Conservation (phyloP, 2,888 invertebrate species). For the Amblyteles armatorius region DNA sequence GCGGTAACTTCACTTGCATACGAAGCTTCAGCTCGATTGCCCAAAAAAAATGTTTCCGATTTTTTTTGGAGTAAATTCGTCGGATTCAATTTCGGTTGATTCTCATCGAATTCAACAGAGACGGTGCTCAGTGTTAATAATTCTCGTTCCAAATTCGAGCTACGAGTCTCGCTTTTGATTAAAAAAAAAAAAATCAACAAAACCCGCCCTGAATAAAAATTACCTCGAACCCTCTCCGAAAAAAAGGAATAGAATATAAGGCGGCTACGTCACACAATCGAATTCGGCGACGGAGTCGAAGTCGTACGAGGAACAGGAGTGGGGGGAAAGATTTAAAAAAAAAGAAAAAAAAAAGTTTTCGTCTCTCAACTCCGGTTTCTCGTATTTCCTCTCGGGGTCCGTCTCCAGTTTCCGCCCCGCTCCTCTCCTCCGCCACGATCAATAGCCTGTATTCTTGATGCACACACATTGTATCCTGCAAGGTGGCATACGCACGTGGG, state of each 20-base stretch:
- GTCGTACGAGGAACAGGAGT: slow-evolving; percentile 58
- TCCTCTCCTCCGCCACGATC: slow-evolving; percentile 75
- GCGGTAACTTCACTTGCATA: too few species aligned
- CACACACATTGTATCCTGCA: slow-evolving; percentile 80
- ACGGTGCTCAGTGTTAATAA: too few species aligned
- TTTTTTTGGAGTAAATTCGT: too few species aligned
- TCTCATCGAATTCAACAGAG: too few species aligned
- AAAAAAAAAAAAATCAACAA: neutral
- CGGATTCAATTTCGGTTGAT: too few species aligned
- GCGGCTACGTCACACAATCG: slow-evolving; percentile 52
- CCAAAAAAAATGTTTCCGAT: too few species aligned
- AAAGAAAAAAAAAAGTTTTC: slow-evolving; percentile 51
- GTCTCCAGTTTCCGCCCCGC: slow-evolving; percentile 71
- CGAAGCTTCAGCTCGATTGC: too few species aligned
- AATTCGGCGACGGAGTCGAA: slow-evolving; percentile 47
- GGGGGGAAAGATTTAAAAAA: neutral
- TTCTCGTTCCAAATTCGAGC: too few species aligned
- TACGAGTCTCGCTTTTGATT: too few species aligned
- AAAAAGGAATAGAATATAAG: slow-evolving; percentile 36
- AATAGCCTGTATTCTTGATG: slow-evolving; percentile 83
- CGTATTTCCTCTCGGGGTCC: slow-evolving; percentile 69
- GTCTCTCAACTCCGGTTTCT: slow-evolving; percentile 71
- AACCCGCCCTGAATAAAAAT: neutral
- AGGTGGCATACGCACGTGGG: slow-evolving; percentile 65
- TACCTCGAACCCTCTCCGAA: neutral